A percentile compares a stretch with the other conserved stretches of the same genome.
Conservation (phyloP, 1,140 invertebrate genomes). For the Luehdorfia chinensis region DNA sequence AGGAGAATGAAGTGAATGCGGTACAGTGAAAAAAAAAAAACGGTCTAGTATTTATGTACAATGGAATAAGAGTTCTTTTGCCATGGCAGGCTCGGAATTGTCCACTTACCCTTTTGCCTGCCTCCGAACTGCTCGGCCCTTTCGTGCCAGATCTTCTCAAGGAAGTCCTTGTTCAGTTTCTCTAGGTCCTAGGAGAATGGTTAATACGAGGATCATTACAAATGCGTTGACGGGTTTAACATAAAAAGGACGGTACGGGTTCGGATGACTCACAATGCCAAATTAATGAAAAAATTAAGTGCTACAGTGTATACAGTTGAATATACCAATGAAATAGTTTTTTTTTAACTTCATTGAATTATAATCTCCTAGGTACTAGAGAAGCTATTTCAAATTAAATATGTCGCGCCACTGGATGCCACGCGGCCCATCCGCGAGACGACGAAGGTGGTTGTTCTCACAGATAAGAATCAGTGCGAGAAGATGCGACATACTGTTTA, state of each 20-base stretch:
- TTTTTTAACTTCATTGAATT: too few relatives aligned
- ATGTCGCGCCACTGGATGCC: too few relatives aligned
- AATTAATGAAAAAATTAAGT: too few relatives aligned
- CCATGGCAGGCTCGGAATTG: neutral
- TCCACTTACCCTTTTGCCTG: conserved; percentile 90
- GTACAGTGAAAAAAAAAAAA: conserved; percentile 7
- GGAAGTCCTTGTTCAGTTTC: conserved; percentile 86
- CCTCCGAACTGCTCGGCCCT: conserved; percentile 90
- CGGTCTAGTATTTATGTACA: conserved; percentile 2
- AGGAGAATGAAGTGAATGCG: neutral
- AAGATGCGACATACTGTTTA: too few relatives aligned
- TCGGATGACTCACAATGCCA: neutral
- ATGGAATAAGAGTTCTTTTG: neutral
- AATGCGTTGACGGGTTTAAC: conserved; percentile 17
- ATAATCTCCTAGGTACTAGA: too few relatives aligned
- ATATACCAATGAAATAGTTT: too few relatives aligned
- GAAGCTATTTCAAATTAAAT: too few relatives aligned
- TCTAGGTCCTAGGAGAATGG: conserved; percentile 85
- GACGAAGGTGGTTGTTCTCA: too few relatives aligned
- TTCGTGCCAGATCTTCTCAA: conserved; percentile 92
- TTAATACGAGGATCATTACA: conserved; percentile 60
- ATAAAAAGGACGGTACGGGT: conserved; percentile 2
- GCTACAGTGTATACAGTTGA: too few relatives aligned
- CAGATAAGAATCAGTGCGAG: too few relatives aligned
- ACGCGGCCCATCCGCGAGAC: too few relatives aligned